Conservation (phyloP, 2,888 invertebrate genomes). For the Thereva nobilitata region DNA sequence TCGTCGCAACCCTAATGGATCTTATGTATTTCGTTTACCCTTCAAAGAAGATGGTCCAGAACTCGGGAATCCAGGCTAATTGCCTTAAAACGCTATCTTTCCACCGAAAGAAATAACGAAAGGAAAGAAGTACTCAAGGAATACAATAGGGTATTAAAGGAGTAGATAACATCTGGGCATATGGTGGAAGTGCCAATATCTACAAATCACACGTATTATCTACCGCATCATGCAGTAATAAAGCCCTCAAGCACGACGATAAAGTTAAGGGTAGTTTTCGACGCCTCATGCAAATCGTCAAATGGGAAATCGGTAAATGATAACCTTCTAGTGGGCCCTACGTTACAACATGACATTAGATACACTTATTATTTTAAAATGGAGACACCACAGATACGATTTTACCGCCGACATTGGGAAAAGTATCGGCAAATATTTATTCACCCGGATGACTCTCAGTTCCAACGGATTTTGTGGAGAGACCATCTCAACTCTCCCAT, state of each 20-base stretch:
- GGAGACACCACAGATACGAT: too few species aligned
- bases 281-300: not conserved
- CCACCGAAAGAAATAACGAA: not conserved
- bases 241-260: too few species aligned
- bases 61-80: too few species aligned
- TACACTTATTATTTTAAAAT: constrained; percentile 3
- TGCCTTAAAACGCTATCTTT: too few species aligned
- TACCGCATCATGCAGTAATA: constrained; percentile 34
- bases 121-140: not conserved
- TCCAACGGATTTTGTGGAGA: too few species aligned
- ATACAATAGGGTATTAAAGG: constrained; percentile 7
- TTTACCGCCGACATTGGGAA: too few species aligned
- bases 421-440: too few species aligned
- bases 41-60: not conserved
- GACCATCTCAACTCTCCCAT: too few species aligned
- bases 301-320: constrained; percentile 24
- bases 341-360: constrained; percentile 13
- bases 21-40: not conserved
- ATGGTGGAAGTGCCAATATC: not conserved
- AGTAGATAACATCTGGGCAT: not conserved
- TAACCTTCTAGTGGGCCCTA: constrained; percentile 12
- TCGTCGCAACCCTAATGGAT: not conserved
- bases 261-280: too few species aligned
- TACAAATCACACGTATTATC: not conserved
- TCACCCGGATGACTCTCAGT: too few species aligned